phyloP scores from a whole-genome alignment of 2,797 vertebrate genomes.

The Pangasius sanitwongsei region DNA sequence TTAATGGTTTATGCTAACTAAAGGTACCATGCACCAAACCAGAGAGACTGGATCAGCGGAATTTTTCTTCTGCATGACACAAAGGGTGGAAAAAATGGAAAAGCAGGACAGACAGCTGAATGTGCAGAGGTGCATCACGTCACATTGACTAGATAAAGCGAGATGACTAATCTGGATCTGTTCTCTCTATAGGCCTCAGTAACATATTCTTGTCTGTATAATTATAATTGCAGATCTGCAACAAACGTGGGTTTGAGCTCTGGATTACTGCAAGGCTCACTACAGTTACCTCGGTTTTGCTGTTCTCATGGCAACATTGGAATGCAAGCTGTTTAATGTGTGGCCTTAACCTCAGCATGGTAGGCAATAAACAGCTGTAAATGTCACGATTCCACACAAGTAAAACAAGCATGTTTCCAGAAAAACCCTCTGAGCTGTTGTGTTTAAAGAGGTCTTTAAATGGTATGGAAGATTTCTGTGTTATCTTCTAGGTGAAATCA shows the following conservation, averaged over 20 bases:
- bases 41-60: not conserved
- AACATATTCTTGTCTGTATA: conserved; percentile 71
- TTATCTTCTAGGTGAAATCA: not conserved
- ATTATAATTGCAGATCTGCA: conserved; percentile 71
- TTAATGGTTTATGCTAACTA: not conserved
- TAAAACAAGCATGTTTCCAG: not conserved
- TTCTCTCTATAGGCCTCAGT: conserved; percentile 62
- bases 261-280: conserved; percentile 32
- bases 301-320: conserved; percentile 59
- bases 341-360: conserved; percentile 41
- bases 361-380: conserved; percentile 46
- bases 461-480: not conserved
- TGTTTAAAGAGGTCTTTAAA: not conserved
- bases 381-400: conserved; percentile 34
- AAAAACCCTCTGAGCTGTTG: not conserved
- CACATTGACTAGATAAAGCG: conserved; percentile 68
- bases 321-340: conserved; percentile 46
- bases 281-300: conserved; percentile 30
- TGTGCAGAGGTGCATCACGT: conserved; percentile 70
- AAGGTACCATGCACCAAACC: not conserved
- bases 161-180: conserved; percentile 72
- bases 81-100: conserved; percentile 3
- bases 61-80: conserved; percentile 21
- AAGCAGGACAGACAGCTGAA: conserved; percentile 49
- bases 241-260: conserved; percentile 36